Evolutionary conservation across 64 coral and sea anemone species (phyloP).

Genomic region (Montipora efflorescens): DNA sequence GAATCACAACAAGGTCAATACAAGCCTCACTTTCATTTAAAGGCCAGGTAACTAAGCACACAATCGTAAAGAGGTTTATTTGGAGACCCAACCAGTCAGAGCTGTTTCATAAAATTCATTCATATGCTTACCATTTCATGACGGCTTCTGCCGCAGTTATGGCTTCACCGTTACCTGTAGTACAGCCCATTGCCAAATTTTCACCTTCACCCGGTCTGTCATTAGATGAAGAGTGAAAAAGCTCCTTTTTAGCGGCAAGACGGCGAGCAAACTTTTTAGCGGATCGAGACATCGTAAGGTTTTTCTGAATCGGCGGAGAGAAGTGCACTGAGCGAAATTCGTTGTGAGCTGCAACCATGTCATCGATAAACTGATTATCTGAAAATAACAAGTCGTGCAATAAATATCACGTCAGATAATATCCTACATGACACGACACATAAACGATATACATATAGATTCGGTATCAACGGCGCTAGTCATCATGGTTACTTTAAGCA

Average conservation of each 20-base stretch:
- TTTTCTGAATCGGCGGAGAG: slow-evolving; percentile 47
- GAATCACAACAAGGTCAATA: too few relatives aligned
- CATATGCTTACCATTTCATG: slow-evolving; percentile 7
- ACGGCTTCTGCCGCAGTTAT: background rate
- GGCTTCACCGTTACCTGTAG: background rate
- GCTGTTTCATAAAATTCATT: too few relatives aligned
- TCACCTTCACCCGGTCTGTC: slow-evolving; percentile 34
- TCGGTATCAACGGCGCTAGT: too few relatives aligned
- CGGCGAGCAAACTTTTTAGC: slow-evolving; percentile 53
- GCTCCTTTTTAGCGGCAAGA: slow-evolving; percentile 19
- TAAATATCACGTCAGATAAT: background rate
- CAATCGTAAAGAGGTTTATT: too few relatives aligned
- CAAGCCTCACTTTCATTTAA: too few relatives aligned
- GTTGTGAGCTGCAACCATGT: slow-evolving; percentile 67
- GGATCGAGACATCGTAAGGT: slow-evolving; percentile 51
- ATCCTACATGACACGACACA: too few relatives aligned
- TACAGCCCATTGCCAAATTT: slow-evolving; percentile 68
- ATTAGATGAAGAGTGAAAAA: slow-evolving; percentile 47
- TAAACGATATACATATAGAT: too few relatives aligned
- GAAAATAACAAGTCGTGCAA: background rate
- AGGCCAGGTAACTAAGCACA: too few relatives aligned
- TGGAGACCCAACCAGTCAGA: too few relatives aligned
- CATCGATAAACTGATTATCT: slow-evolving; percentile 41
- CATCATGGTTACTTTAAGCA: too few relatives aligned
- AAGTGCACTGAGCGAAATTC: slow-evolving; percentile 76